Conservation (phyloP, 2,113 vertebrate species). For the Stomatorhinus ivindoensis region DNA sequence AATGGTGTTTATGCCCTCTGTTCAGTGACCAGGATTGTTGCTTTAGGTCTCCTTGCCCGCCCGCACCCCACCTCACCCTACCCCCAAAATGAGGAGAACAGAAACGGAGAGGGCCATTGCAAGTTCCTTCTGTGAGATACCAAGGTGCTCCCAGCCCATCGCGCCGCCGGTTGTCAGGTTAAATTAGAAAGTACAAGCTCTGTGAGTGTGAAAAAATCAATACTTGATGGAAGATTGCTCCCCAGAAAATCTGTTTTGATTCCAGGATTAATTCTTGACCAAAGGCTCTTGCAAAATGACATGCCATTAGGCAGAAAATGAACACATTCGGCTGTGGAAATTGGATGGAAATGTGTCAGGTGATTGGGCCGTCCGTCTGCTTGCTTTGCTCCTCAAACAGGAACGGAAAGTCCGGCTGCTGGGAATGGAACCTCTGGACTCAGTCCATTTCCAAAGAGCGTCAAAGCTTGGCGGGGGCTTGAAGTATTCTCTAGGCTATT, state of each 20-base stretch:
- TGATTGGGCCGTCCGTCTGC: constrained; percentile 86
- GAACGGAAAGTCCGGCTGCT: constrained; percentile 73
- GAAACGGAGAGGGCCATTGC: constrained; percentile 61
- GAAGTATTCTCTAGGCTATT: constrained; percentile 83
- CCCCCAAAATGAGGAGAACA: background rate
- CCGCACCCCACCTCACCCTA: constrained; percentile 30
- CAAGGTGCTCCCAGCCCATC: constrained; percentile 98
- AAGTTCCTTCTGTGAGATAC: constrained; percentile 88
- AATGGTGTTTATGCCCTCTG: constrained; percentile 49
- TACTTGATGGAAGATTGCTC: constrained; percentile 99
- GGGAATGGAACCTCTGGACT: constrained; percentile 66
- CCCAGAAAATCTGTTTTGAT: constrained; percentile 99
- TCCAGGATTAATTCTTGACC: constrained; percentile 98
- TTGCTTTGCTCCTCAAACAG: constrained; percentile 78
- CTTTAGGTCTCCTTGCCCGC: constrained; percentile 50
- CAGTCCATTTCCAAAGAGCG: constrained; percentile 74
- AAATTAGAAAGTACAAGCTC: constrained; percentile 99
- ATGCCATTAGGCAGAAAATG: constrained; percentile 99
- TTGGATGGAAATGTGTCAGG: constrained; percentile 99
- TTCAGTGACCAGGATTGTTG: constrained; percentile 54
- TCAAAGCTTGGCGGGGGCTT: constrained; percentile 72
- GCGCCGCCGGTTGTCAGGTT: constrained; percentile 98
- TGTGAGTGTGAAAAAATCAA: constrained; percentile 99
- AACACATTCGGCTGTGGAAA: constrained; percentile 99
- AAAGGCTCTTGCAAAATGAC: constrained; percentile 98